Evolutionary conservation across 2,797 vertebrate species (phyloP), one percentile per base, ranked within the genome.

Genomic region (Tamandua tetradactyla): DNA sequence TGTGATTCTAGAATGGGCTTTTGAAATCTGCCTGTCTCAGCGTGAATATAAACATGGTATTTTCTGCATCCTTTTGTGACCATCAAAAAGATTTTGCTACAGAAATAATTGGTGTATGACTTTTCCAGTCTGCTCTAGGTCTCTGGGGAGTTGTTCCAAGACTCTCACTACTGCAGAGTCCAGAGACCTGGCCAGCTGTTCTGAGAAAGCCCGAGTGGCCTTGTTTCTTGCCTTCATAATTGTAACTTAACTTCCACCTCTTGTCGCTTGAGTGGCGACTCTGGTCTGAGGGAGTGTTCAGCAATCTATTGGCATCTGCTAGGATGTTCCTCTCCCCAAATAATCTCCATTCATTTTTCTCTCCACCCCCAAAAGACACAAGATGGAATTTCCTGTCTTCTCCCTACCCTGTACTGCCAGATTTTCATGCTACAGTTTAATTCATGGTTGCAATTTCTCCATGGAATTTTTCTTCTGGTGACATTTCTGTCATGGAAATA

Each of bases 401-500:
- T 59, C 32, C 13, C 25, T 49, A 25, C 11, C 3, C 10, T 30
- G 9, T 59, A 55, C 42, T 32, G 5, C 88, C 88, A 89, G 84
- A 92, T 49, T 92, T 95, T 89, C 87, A 91, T 84, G 89, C 94
- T 93, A 57, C n/a, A 11, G 35, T 89, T 92, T 93, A 75, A 81
- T 94, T 91, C 87, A 49, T 94, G 75, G 92, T 83, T 97, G 87
- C 93, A 79, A 30, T 97, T 97, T 96, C 20, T 20, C 81, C 86
- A 81, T 96, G 96, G 97, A 95, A 92, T 95, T 95, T 84, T 97
- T 64, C 95, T 96, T 93, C 96, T 94, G 88, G 80, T 97, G 95
- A 95, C 93, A 96, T 97, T 98, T 93, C 98, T 97, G 72, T 97
- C 90, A 94, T 97, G 97, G 97, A 97, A 98, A 96, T 96, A 95